Percentiles rank a stretch among this genome's conserved stretches.
These are phyloP conservation scores for Pomatorhinus ruficollis DNA, from an alignment of 2,113 vertebrate genomes.

Conservation along the genomic window DNA sequence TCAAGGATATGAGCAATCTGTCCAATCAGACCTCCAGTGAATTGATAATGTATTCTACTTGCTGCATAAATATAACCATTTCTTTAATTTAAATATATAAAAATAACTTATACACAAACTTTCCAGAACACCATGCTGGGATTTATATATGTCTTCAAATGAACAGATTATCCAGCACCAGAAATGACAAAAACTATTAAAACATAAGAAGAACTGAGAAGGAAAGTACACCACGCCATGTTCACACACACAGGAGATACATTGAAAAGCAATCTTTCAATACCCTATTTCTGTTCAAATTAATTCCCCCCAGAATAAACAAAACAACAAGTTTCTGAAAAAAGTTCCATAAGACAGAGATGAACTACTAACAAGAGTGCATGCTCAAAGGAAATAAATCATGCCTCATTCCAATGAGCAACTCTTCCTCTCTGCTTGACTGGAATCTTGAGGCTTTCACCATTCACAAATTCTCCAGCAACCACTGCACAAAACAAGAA, in stretches of 20 bases:
- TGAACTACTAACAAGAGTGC: not conserved
- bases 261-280: not conserved
- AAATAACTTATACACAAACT: not conserved
- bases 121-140: not conserved
- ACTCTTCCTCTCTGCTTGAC: not conserved
- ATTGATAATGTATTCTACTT: not conserved
- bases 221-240: not conserved
- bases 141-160: not conserved
- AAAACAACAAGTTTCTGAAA: not conserved
- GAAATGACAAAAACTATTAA: not conserved
- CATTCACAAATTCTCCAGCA: not conserved
- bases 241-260: not conserved
- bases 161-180: not conserved
- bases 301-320: not conserved
- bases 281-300: not conserved
- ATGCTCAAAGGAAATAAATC: not conserved
- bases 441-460: not conserved
- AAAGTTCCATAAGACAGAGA: not conserved
- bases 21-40: not conserved
- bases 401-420: not conserved
- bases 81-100: not conserved
- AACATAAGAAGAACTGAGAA: not conserved
- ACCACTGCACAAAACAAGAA: not conserved
- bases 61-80: not conserved
- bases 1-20: not conserved